A percentile compares a stretch with the other conserved stretches of the same genome.
Evolutionary conservation across 2,797 vertebrate species (phyloP).

Genomic region (Gambusia yucatana): DNA sequence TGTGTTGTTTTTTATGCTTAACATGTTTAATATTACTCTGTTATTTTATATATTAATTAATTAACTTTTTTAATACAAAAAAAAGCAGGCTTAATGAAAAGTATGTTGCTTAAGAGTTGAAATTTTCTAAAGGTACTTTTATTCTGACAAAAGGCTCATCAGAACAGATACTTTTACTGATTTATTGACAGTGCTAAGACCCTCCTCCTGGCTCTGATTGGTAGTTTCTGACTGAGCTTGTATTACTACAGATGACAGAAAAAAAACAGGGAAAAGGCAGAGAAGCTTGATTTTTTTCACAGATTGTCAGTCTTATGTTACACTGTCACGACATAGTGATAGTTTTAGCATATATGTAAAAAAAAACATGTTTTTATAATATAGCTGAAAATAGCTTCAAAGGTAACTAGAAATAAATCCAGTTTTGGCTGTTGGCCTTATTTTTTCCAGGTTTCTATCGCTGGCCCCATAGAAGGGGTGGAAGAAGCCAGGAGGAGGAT

Average conservation of each 20-base stretch:
- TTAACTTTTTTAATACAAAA: not conserved
- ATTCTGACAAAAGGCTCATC: not conserved
- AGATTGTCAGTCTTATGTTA: too few relatives aligned
- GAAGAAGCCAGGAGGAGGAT: slow-evolving; percentile 83
- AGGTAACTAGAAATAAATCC: not conserved
- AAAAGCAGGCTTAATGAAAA: not conserved
- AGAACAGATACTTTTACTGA: not conserved
- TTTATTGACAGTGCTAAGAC: too few relatives aligned
- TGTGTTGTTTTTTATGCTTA: not conserved
- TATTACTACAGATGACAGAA: not conserved
- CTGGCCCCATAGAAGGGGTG: slow-evolving; percentile 82
- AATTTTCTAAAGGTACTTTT: not conserved
- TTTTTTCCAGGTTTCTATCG: slow-evolving; percentile 81
- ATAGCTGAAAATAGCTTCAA: not conserved
- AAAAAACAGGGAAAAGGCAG: not conserved
- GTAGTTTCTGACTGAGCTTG: too few relatives aligned
- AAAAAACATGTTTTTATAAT: too few relatives aligned
- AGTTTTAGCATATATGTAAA: too few relatives aligned
- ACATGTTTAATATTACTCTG: not conserved
- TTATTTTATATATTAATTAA: not conserved
- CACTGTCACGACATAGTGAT: too few relatives aligned
- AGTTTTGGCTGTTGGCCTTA: not conserved
- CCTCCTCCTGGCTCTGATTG: too few relatives aligned
- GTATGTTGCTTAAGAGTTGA: not conserved
- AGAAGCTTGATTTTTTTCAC: too few relatives aligned